These are phyloP conservation scores for Apistogramma diplotaenia DNA, from an alignment of 2,113 vertebrate species.

Conservation along the genomic window DNA sequence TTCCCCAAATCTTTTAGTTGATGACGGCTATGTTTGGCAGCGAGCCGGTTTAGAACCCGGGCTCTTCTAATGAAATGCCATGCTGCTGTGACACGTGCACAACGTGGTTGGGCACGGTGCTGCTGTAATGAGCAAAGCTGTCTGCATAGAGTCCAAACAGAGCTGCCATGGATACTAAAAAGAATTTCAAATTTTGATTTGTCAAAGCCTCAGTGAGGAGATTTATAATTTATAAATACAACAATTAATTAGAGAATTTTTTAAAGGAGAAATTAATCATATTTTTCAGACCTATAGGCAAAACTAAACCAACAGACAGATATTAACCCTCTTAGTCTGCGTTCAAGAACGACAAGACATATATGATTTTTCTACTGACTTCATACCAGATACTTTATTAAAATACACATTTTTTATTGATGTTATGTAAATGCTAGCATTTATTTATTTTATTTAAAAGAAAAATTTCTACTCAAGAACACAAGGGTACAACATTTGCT, in stretches of 20 bases:
- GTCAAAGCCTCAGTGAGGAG: no score
- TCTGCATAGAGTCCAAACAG: background rate
- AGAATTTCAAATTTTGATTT: background rate
- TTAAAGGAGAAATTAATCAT: background rate
- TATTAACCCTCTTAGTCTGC: background rate
- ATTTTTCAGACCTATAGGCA: background rate
- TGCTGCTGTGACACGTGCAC: background rate
- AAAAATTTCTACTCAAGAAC: no score
- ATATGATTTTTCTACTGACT: background rate
- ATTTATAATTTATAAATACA: background rate
- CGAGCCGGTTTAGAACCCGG: background rate
- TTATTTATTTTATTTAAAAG: background rate
- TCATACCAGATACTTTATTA: background rate
- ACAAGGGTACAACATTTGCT: background rate
- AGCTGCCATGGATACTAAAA: background rate
- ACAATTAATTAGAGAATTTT: background rate
- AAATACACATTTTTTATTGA: no score
- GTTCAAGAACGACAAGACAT: background rate
- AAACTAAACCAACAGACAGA: background rate
- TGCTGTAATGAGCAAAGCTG: background rate
- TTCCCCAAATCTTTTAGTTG: background rate
- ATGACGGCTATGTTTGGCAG: fast-evolving
- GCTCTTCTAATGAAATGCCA: background rate
- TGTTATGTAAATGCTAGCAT: no score
- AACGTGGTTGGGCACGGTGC: background rate